phyloP scores from a whole-genome alignment of 2,797 vertebrate species.

The Notamacropus eugenii region DNA sequence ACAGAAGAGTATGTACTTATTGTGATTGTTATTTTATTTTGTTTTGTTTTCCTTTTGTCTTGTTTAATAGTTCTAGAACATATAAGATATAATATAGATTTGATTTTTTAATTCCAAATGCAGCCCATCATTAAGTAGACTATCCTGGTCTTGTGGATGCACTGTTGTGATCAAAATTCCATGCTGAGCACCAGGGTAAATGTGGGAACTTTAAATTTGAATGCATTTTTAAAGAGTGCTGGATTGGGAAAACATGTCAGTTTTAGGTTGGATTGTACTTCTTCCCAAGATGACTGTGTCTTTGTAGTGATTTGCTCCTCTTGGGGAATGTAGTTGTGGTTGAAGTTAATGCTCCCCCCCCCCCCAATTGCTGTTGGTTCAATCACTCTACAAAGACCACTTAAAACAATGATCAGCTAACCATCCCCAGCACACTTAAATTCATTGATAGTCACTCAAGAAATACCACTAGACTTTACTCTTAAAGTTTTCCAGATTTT shows the following conservation, averaged over 20 bases:
- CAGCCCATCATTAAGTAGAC: neutral
- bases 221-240: neutral
- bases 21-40: neutral
- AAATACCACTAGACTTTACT: neutral
- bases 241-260: neutral
- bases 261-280: slow-evolving; percentile 52
- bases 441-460: slow-evolving; percentile 59
- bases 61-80: neutral
- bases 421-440: slow-evolving; percentile 48
- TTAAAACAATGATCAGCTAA: slow-evolving; percentile 71
- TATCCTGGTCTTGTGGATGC: neutral
- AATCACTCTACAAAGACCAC: slow-evolving; percentile 47
- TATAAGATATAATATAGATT: neutral
- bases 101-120: neutral
- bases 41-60: neutral
- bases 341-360: slow-evolving; percentile 59
- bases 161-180: neutral
- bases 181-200: neutral
- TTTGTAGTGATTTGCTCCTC: slow-evolving; percentile 34
- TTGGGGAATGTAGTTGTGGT: slow-evolving; percentile 46
- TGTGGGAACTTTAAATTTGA: neutral
- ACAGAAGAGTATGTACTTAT: neutral
- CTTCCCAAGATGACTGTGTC: slow-evolving; percentile 1
- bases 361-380: slow-evolving; percentile 70
- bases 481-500: neutral